A percentile compares a stretch with the other conserved stretches of the same genome.
These are phyloP conservation scores for Trypoxylus dichotomus DNA, from an alignment of 1,140 invertebrate genomes.

Conservation along the genomic window DNA sequence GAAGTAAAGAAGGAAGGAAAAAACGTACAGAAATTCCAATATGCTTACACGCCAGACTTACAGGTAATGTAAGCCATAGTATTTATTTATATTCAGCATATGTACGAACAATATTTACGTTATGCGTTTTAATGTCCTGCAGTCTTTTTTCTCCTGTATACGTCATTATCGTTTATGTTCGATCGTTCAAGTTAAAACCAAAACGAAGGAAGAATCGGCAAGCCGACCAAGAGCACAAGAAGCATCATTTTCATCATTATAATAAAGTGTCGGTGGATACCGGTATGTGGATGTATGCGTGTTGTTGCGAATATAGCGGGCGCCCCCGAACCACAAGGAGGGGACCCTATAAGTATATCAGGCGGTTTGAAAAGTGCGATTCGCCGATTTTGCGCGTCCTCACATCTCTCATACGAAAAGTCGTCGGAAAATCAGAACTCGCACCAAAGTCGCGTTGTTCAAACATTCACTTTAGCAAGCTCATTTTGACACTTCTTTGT, in stretches of 20 bases:
- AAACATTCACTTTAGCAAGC: not conserved
- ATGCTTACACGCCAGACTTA: too few species aligned
- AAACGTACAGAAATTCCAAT: too few species aligned
- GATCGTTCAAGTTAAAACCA: not conserved
- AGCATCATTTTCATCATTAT: conserved; percentile 21
- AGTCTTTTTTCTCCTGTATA: not conserved
- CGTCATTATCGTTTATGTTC: not conserved
- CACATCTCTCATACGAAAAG: conserved; percentile 17
- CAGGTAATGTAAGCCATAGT: too few species aligned
- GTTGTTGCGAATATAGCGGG: conserved; percentile 22
- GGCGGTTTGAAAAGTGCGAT: conserved; percentile 18
- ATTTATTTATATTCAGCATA: too few species aligned
- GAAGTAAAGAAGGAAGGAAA: too few species aligned
- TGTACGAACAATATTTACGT: not conserved
- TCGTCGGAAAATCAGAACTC: not conserved
- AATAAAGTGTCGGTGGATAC: conserved; percentile 23
- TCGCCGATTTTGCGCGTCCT: conserved; percentile 20
- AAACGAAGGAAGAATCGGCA: conserved; percentile 13
- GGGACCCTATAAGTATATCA: conserved; percentile 23
- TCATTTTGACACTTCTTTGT: not conserved
- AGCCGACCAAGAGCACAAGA: not conserved
- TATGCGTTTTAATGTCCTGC: not conserved
- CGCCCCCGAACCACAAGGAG: conserved; percentile 19
- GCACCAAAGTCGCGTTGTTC: not conserved
- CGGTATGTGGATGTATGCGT: conserved; percentile 15